Evolutionary conservation across 2,797 vertebrate species (phyloP), one percentile per base, ranked within the genome.

Genomic region (Perodicticus potto): DNA sequence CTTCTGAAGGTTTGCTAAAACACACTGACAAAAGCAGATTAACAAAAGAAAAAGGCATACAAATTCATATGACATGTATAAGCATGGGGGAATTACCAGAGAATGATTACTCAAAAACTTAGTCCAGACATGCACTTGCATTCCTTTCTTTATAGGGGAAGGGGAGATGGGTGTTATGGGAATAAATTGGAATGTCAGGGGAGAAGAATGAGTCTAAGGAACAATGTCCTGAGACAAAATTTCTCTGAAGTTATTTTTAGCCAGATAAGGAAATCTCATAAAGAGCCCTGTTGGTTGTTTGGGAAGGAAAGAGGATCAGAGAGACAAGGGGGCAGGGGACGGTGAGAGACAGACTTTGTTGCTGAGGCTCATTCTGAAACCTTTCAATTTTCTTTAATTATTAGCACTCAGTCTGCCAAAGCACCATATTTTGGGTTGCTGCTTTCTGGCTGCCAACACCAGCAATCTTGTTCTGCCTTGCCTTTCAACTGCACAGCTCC

Each of bases 401-500:
- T 57, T 17, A 25, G n/a, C 22, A 57, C n/a, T 57, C 23, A 17
- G n/a, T 22, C 37, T 16, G 23, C 53, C 22, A 80, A 57, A 57
- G 53, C 53, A 34, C 13, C 7, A 37, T 57, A 57, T 17, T 80
- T 57, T 5, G 73, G 27, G 27, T 16, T 74, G 16, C 45, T 76
- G 43, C 32, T 57, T 57, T 57, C 53, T 80, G n/a, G 13, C 57
- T n/a, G 53, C n/a, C 22, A 37, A 9, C 53, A 80, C 13, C n/a
- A 11, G 20, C 3, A 32, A 5, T 40, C 25, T 43, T 14, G 5
- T 5, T 37, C 23, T 84, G 40, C 7, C 65, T n/a, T 10, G 13
- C 16, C 19, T 84, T 63, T n/a, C 4, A 29, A 32, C 2, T 4
- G 2, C 13, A 0, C 19, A 23, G 2, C 32, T 40, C 55, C 2